Percentiles rank a stretch among this genome's conserved stretches.
phyloP scores from a whole-genome alignment of 37 sponge, comb jelly and placozoan genomes.

The Axinella damicornis region DNA sequence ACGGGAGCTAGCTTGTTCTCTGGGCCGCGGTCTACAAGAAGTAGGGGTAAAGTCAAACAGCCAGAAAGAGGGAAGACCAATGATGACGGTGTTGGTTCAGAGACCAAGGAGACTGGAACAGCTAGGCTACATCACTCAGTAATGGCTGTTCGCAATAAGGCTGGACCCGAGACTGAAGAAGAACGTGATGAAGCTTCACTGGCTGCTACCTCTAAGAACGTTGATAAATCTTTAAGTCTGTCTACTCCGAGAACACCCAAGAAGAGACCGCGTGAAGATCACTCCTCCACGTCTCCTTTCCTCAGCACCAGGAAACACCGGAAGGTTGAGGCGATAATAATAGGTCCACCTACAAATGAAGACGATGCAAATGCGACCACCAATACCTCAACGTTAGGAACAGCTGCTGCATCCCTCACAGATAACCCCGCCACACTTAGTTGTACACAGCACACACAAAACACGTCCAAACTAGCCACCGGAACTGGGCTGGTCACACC shows the following conservation, averaged over 20 bases:
- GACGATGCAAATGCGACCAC: no score
- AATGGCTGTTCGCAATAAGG: neutral
- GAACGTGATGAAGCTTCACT: neutral
- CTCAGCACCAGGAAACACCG: slow-evolving; percentile 22
- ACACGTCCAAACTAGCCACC: no score
- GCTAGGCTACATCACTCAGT: neutral
- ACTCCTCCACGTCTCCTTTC: neutral
- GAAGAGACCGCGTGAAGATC: neutral
- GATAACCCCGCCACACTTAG: no score
- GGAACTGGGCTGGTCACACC: neutral
- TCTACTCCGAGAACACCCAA: neutral
- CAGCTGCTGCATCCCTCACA: no score
- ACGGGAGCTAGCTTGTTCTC: neutral
- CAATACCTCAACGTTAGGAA: no score
- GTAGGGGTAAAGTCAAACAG: neutral
- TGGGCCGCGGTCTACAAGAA: neutral
- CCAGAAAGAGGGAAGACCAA: neutral
- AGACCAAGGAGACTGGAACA: neutral
- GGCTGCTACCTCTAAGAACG: neutral
- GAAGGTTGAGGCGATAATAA: neutral
- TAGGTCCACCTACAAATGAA: no score
- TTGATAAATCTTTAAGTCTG: neutral
- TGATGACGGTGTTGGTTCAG: neutral
- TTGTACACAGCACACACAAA: no score
- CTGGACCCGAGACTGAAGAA: neutral